These are phyloP conservation scores for Lagria hirta DNA, from an alignment of 2,888 invertebrate genomes.

Conservation along the genomic window DNA sequence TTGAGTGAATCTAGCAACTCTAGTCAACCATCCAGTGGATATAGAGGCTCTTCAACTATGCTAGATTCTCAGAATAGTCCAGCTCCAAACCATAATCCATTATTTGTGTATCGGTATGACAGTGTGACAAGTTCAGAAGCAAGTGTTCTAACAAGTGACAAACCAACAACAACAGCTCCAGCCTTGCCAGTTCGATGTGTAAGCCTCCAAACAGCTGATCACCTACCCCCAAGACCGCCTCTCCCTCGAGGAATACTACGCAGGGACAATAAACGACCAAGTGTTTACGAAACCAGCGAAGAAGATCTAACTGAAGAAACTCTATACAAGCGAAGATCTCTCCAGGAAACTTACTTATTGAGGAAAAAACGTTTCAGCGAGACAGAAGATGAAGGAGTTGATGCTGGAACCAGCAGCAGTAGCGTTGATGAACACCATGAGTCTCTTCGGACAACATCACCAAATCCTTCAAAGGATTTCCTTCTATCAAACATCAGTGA, in stretches of 20 bases:
- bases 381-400: slow-evolving; percentile 64
- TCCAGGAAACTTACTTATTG: slow-evolving; percentile 70
- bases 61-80: slow-evolving; percentile 73
- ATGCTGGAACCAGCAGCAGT: slow-evolving; percentile 57
- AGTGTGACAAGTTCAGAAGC: slow-evolving; percentile 74
- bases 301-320: slow-evolving; percentile 56
- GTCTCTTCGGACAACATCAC: slow-evolving; percentile 22
- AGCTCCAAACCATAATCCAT: slow-evolving; percentile 64
- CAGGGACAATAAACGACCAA: slow-evolving; percentile 59
- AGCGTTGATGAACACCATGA: slow-evolving; percentile 62
- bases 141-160: slow-evolving; percentile 62
- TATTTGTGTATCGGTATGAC: slow-evolving; percentile 82
- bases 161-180: slow-evolving; percentile 55
- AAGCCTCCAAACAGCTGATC: slow-evolving; percentile 62
- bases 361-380: slow-evolving; percentile 50
- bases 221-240: slow-evolving; percentile 70
- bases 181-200: slow-evolving; percentile 69
- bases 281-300: slow-evolving; percentile 73
- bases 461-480: slow-evolving; percentile 35
- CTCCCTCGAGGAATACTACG: slow-evolving; percentile 70
- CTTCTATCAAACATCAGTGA: slow-evolving; percentile 56
- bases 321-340: slow-evolving; percentile 68
- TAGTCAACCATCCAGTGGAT: slow-evolving; percentile 84
- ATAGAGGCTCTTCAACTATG: slow-evolving; percentile 82
- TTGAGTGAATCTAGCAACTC: slow-evolving; percentile 68